phyloP scores from a whole-genome alignment of 2,797 vertebrate genomes.

The Peromyscus attwateri region DNA sequence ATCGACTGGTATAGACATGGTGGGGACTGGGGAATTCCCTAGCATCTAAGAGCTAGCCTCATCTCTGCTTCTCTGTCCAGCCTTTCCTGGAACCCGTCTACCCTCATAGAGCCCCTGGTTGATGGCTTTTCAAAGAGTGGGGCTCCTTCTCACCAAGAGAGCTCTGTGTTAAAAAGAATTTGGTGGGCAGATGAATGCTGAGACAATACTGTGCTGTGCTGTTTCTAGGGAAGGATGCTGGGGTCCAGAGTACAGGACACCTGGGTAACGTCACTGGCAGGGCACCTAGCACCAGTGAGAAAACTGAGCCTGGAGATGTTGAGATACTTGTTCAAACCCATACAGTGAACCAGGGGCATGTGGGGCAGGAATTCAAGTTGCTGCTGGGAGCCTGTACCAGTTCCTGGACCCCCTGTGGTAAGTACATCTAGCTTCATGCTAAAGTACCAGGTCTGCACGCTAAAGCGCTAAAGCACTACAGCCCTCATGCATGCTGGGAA shows the following conservation, averaged over 20 bases:
- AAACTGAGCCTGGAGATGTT: neutral
- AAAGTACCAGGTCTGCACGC: neutral
- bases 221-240: neutral
- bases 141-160: neutral
- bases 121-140: neutral
- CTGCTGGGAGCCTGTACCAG: neutral
- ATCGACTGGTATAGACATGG: neutral
- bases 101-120: neutral
- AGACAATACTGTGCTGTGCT: neutral
- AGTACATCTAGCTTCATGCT: conserved; percentile 39
- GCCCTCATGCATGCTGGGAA: neutral
- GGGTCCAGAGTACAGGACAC: neutral
- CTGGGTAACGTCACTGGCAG: neutral
- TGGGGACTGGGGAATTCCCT: neutral
- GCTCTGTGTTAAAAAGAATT: conserved; percentile 41
- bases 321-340: neutral
- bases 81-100: neutral
- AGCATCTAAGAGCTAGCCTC: neutral
- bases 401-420: neutral
- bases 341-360: neutral
- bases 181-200: neutral
- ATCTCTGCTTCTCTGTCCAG: neutral
- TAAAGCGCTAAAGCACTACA: neutral
- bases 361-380: neutral
- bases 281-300: neutral